phyloP scores from a whole-genome alignment of 2,888 invertebrate genomes.

The Chrysolina haemoptera region DNA sequence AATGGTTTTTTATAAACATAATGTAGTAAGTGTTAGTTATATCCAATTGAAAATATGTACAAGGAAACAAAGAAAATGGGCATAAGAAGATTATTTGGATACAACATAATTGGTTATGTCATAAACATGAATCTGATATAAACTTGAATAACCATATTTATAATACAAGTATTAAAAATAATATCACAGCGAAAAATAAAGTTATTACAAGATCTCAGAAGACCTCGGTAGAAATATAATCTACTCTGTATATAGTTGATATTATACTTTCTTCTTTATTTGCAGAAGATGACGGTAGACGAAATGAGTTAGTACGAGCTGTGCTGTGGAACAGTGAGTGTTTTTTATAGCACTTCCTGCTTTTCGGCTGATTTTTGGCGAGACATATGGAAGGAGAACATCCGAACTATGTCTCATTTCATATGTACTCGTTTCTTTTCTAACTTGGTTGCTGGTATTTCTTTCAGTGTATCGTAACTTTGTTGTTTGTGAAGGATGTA shows the following conservation, averaged over 20 bases:
- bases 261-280: conserved; percentile 60
- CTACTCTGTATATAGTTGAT: conserved; percentile 6
- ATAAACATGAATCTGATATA: too few relatives aligned
- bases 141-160: too few relatives aligned
- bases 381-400: not conserved
- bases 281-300: conserved; percentile 83
- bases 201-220: not conserved
- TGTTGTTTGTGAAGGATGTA: not conserved
- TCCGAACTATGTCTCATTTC: not conserved
- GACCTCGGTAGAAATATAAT: conserved; percentile 30
- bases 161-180: too few relatives aligned
- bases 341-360: conserved; percentile 45
- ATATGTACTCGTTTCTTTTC: conserved; percentile 8
- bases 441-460: conserved; percentile 1
- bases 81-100: too few relatives aligned
- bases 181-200: too few relatives aligned
- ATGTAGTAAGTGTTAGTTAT: too few relatives aligned
- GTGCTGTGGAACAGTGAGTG: conserved; percentile 90
- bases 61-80: too few relatives aligned
- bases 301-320: conserved; percentile 84
- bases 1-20: too few relatives aligned
- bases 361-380: conserved; percentile 38
- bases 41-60: too few relatives aligned
- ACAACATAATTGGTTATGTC: too few relatives aligned
- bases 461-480: not conserved